Conservation (phyloP, 1,140 invertebrate species). For the Bombus fervidus region DNA sequence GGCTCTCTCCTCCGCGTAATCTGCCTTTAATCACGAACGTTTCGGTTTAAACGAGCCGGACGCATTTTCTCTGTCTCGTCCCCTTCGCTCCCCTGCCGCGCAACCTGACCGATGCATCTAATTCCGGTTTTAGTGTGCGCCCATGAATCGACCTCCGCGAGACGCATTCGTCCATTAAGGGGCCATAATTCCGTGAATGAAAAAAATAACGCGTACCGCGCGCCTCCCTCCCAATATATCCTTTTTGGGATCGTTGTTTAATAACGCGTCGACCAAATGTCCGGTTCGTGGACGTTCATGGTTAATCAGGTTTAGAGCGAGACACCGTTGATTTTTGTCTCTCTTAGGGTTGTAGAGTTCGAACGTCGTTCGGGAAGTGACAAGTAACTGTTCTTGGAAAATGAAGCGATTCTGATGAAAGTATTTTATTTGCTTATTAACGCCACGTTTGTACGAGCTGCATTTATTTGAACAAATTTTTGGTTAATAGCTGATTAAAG, state of each 20-base stretch:
- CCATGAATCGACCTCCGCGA: conserved; percentile 18
- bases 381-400: too few relatives aligned
- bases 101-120: conserved; percentile 5
- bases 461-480: too few relatives aligned
- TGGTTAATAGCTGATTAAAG: too few relatives aligned
- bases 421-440: too few relatives aligned
- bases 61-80: conserved; percentile 14
- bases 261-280: conserved; percentile 1
- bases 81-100: neutral
- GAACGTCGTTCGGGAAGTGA: neutral
- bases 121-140: conserved; percentile 52
- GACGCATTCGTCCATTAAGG: conserved; percentile 43
- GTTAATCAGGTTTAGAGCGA: neutral
- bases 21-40: conserved; percentile 58
- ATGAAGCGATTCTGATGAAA: too few relatives aligned
- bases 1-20: conserved; percentile 24
- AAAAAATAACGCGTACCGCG: conserved; percentile 19
- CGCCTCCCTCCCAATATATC: neutral
- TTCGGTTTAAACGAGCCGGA: conserved; percentile 54
- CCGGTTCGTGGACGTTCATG: neutral
- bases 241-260: conserved; percentile 33
- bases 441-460: too few relatives aligned
- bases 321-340: neutral
- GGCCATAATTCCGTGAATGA: neutral
- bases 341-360: too few relatives aligned